A percentile compares a stretch with the other conserved stretches of the same genome.
phyloP scores from a whole-genome alignment of 2,888 invertebrate species.

The Harpalus rubripes region DNA sequence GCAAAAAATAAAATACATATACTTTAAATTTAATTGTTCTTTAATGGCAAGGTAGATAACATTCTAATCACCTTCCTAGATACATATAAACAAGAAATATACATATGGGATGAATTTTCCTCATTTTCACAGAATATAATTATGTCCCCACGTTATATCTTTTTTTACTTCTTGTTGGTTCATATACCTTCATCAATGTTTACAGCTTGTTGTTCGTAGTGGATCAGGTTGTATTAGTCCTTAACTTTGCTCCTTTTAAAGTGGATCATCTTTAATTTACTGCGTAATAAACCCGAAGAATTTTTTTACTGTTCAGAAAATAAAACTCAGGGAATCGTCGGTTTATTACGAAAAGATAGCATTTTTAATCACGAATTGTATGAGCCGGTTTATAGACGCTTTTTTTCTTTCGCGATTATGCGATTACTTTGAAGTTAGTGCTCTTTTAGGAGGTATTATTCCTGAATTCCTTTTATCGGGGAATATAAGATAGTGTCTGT shows the following conservation, averaged over 20 bases:
- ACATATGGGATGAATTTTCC: too few relatives aligned
- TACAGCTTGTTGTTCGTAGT: background rate
- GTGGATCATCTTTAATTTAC: constrained; percentile 42
- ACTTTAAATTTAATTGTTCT: too few relatives aligned
- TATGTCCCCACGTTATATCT: background rate
- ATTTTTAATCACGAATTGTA: constrained; percentile 36
- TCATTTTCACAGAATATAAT: background rate
- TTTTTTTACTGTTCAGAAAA: constrained; percentile 7
- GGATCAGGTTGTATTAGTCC: constrained; percentile 24
- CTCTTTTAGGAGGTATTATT: background rate
- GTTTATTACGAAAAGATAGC: constrained; percentile 25
- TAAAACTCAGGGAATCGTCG: constrained; percentile 16
- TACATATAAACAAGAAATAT: too few relatives aligned
- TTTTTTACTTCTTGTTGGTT: constrained; percentile 4
- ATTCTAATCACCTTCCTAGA: too few relatives aligned
- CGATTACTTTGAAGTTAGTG: constrained; percentile 28
- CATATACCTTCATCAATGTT: background rate
- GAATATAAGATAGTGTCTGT: background rate
- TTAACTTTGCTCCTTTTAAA: constrained; percentile 24
- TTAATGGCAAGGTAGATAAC: too few relatives aligned
- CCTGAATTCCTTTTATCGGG: background rate
- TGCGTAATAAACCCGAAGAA: constrained; percentile 21
- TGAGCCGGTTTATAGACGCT: constrained; percentile 9
- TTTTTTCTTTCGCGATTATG: constrained; percentile 27
- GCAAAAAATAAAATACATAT: too few relatives aligned